Base-by-base conservation (phyloP, 2,888 invertebrate species). In the Drosophila tripunctata region DNA sequence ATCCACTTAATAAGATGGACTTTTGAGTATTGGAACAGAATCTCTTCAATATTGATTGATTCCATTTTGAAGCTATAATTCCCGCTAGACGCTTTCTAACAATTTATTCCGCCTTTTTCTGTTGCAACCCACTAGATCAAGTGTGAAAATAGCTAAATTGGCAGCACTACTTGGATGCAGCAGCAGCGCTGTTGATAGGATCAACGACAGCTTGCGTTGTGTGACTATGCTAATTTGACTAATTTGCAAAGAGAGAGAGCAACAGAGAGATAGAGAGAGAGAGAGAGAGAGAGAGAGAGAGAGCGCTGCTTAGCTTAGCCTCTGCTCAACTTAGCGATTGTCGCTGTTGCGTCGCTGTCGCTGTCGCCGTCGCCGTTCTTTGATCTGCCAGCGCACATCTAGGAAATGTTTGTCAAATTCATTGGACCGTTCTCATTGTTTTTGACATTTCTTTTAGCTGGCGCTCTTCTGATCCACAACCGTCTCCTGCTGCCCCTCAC, bases 381-480 rank as follows among this genome's bases (percentile, higher is more conserved):
- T 91, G 91, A 91, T 91, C 90, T 91, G 91, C 91, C 91, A 90
- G 84, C 88, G 90, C 87, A 81, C 90, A 91, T 91, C 91, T 91
- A 91, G 91, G 91, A 91, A 91, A 91, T 90, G 91, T 91, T 91
- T 91, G 90, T 91, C 91, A 91, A 91, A 91, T 88, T 88, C 91
- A 89, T 79, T 90, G 85, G 90, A 91, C 90, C 91, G 90, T 90
- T 89, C 89, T 91, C 89, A 91, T 90, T 89, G 89, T 89, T 90
- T 91, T 90, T 91, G 91, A 91, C 91, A 91, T 90, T 90, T 89
- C 88, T 88, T 85, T 80, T 84, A 77, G 78, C 56, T 65, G 50
- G 41, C 62, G 54, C 48, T 57, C 52, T 27, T 27, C 27, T 45
- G 30, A 6, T 21, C 40, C 48, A 47, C 15, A 33, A 33, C 8